Conservation (phyloP, 2,797 vertebrate genomes). For the Tokudaia tokunoshimensis region DNA sequence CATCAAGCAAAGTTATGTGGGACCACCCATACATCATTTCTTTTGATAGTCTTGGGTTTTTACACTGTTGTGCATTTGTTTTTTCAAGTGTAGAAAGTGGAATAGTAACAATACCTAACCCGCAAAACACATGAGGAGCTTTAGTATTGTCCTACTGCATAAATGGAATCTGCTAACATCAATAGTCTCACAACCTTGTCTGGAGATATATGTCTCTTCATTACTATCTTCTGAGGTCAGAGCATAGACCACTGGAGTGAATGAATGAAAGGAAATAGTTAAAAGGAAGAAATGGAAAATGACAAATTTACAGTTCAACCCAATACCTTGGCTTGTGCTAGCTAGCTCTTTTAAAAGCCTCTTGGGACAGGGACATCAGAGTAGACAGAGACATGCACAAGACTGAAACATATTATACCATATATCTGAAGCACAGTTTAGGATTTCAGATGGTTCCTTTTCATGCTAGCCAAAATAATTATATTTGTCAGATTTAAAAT, state of each 20-base stretch:
- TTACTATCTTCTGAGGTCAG: constrained; percentile 14
- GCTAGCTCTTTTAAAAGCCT: not conserved
- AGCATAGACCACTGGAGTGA: not conserved
- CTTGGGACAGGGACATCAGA: not conserved
- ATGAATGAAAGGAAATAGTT: constrained; percentile 1
- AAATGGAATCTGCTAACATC: constrained; percentile 29
- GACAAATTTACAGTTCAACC: not conserved
- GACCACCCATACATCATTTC: not conserved
- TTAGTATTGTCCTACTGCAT: not conserved
- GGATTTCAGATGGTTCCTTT: constrained; percentile 16
- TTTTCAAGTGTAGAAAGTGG: constrained; percentile 36
- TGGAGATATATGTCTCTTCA: not conserved
- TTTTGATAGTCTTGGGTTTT: constrained; percentile 42
- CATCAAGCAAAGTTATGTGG: not conserved
- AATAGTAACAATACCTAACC: not conserved
- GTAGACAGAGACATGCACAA: constrained; percentile 34
- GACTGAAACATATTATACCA: not conserved
- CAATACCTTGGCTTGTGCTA: not conserved
- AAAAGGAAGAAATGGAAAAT: constrained; percentile 54
- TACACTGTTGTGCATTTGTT: not conserved
- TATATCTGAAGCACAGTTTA: not conserved
- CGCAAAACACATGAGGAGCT: not conserved
- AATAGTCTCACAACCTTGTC: not conserved
- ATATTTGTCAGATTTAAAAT: not conserved
- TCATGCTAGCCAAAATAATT: not conserved